Evolutionary conservation across 2,888 invertebrate species (phyloP).

Genomic region (Ormyrus thymus): DNA sequence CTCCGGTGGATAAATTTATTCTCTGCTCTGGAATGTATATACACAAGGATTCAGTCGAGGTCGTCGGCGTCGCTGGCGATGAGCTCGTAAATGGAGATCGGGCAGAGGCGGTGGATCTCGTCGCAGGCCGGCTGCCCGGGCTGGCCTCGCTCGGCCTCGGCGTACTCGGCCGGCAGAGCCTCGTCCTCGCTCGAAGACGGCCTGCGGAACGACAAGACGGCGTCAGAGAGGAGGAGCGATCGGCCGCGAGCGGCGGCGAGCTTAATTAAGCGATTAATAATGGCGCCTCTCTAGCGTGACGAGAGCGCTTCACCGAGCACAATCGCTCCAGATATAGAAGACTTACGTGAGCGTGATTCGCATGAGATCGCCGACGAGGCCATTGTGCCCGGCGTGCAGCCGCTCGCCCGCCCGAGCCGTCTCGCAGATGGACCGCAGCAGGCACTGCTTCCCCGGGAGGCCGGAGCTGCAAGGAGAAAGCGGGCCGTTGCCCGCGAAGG

Average conservation of each 20-base stretch:
- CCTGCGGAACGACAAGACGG: constrained; percentile 59
- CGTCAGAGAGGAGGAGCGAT: too few relatives aligned
- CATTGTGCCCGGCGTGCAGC: constrained; percentile 63
- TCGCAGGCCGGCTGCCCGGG: constrained; percentile 59
- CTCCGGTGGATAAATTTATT: background rate
- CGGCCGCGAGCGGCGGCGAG: constrained; percentile 34
- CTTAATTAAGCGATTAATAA: constrained; percentile 58
- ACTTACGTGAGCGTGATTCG: constrained; percentile 70
- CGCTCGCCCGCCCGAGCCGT: constrained; percentile 62
- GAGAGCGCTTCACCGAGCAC: constrained; percentile 3
- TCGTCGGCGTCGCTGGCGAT: constrained; percentile 56
- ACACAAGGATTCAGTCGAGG: constrained; percentile 27
- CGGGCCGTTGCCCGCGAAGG: background rate
- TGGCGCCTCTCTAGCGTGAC: background rate
- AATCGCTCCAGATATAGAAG: constrained; percentile 12
- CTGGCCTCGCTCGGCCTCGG: constrained; percentile 56
- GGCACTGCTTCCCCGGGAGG: constrained; percentile 68
- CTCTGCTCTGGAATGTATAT: constrained; percentile 33
- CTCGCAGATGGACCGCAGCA: constrained; percentile 71
- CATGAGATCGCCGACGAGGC: constrained; percentile 69
- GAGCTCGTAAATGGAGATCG: constrained; percentile 68
- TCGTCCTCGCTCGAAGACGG: constrained; percentile 65
- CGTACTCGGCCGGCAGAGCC: constrained; percentile 62
- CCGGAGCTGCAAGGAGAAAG: constrained; percentile 62
- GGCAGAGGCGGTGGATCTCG: constrained; percentile 63